A percentile compares a stretch with the other conserved stretches of the same genome.
These are phyloP conservation scores for Leuctra nigra DNA, from an alignment of 2,888 invertebrate genomes.

Conservation along the genomic window DNA sequence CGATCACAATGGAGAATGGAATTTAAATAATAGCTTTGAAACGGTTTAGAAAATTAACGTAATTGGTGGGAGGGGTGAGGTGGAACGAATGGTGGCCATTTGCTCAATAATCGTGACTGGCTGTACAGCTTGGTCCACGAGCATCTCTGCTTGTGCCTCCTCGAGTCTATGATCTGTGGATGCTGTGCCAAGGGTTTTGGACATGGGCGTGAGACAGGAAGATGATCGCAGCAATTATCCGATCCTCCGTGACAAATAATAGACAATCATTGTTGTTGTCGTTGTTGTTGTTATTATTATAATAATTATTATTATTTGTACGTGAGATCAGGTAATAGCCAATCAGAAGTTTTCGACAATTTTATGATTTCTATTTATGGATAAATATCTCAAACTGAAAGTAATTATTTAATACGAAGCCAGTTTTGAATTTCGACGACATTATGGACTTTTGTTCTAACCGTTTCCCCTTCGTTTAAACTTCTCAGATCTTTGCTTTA, in stretches of 20 bases:
- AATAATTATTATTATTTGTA: slow-evolving; percentile 21
- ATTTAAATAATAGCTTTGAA: slow-evolving; percentile 40
- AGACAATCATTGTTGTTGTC: slow-evolving; percentile 15
- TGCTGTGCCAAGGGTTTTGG: slow-evolving; percentile 13
- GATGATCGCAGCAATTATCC: slow-evolving; percentile 17
- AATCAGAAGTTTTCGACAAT: no score
- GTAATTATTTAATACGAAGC: no score
- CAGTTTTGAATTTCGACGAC: no score
- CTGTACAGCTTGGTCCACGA: slow-evolving; percentile 30
- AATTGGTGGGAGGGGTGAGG: slow-evolving; percentile 37
- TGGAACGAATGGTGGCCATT: slow-evolving; percentile 28
- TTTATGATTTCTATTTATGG: no score
- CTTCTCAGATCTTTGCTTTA: no score
- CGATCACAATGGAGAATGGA: slow-evolving; percentile 41
- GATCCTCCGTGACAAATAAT: slow-evolving; percentile 23
- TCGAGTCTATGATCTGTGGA: no score
- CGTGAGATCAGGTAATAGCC: slow-evolving; percentile 6
- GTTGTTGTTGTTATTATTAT: slow-evolving; percentile 19
- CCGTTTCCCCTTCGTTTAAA: not conserved
- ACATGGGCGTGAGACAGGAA: slow-evolving; percentile 1
- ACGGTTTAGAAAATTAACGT: slow-evolving; percentile 39
- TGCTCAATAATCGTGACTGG: slow-evolving; percentile 24
- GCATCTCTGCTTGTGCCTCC: no score
- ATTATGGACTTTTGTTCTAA: not conserved
- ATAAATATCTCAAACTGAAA: no score